These are phyloP conservation scores for Puffinus mauretanicus DNA, from an alignment of 2,113 vertebrate genomes.

Conservation along the genomic window DNA sequence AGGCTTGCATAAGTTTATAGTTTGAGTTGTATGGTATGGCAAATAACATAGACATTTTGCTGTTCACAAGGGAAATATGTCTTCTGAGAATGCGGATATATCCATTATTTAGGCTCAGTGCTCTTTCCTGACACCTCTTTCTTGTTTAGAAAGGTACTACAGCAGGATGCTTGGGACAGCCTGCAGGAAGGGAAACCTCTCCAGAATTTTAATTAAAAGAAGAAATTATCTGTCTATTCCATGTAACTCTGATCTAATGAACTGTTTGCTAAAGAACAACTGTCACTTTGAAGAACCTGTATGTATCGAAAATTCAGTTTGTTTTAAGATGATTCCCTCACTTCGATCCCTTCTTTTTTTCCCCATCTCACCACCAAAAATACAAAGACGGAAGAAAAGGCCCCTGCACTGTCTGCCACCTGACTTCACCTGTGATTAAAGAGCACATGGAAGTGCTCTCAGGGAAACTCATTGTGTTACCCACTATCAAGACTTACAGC, in stretches of 20 bases:
- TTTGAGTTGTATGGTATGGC: not conserved
- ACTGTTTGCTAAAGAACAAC: not conserved
- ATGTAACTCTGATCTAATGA: not conserved
- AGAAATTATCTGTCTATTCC: not conserved
- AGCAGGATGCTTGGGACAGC: not conserved
- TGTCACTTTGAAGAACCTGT: not conserved
- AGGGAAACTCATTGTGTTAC: not conserved
- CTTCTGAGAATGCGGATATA: not conserved
- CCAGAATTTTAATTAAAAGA: not conserved
- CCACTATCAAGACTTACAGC: constrained; percentile 4
- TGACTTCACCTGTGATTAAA: not conserved
- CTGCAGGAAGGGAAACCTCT: not conserved
- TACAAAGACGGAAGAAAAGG: not conserved
- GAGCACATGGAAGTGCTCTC: not conserved
- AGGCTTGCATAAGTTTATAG: not conserved
- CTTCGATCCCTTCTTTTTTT: rapidly evolving
- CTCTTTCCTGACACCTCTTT: not conserved
- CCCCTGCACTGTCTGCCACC: not conserved
- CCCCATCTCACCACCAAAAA: not conserved
- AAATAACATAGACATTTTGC: not conserved
- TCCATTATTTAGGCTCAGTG: not conserved
- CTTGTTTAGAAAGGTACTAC: not conserved
- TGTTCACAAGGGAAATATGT: not conserved
- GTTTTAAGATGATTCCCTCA: not conserved
- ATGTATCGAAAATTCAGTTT: not conserved